Conservation (phyloP, 2,113 vertebrate genomes). For the Herpailurus yagouaroundi region DNA sequence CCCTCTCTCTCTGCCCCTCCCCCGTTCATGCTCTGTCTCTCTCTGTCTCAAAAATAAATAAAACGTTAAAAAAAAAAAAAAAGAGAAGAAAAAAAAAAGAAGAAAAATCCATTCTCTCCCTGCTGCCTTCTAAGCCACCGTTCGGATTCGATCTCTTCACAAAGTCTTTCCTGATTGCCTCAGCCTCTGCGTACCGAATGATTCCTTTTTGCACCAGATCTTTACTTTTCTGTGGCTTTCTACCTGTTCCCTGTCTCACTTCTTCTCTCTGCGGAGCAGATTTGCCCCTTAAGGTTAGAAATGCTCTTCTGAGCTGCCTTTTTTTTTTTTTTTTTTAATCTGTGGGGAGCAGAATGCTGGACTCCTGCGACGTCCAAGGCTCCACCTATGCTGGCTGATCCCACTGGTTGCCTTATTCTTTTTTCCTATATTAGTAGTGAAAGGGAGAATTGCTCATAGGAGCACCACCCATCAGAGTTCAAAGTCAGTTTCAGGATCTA, state of each 20-base stretch:
- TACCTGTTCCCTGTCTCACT: background rate
- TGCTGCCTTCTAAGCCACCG: background rate
- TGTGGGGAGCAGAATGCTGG: no score
- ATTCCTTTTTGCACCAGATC: background rate
- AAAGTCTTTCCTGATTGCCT: no score
- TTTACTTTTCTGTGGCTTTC: background rate
- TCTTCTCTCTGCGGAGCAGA: background rate
- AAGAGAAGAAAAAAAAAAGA: background rate
- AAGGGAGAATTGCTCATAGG: background rate
- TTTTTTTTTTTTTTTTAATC: background rate
- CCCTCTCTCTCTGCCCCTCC: no score
- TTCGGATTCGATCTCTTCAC: background rate
- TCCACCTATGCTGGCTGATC: fast-evolving
- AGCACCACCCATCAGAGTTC: background rate
- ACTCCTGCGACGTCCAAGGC: background rate
- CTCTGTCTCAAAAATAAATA: no score
- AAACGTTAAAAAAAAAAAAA: background rate
- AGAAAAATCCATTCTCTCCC: background rate
- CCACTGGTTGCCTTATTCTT: fast-evolving
- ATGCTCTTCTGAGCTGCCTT: background rate
- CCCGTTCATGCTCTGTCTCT: no score
- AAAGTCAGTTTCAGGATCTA: background rate
- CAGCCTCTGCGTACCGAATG: background rate
- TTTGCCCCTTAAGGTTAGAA: background rate
- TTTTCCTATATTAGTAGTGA: background rate